Conservation (phyloP, 2,797 vertebrate species). For the Hipposideros larvatus region DNA sequence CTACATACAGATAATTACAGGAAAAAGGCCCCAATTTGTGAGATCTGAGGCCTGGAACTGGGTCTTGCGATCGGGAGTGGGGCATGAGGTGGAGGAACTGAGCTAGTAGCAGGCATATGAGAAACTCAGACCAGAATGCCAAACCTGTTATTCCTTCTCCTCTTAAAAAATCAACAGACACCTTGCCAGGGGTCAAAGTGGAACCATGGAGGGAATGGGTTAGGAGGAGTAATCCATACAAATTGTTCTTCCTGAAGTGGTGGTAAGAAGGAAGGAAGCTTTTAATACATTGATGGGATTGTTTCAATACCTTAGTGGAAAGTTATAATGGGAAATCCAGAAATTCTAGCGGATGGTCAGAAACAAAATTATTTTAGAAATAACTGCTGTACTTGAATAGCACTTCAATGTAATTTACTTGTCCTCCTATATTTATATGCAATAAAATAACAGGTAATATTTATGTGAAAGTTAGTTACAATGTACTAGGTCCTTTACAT, state of each 20-base stretch:
- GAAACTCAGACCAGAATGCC: neutral
- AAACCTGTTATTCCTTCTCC: neutral
- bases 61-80: neutral
- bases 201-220: neutral
- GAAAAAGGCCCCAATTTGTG: neutral
- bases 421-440: neutral
- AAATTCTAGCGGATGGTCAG: neutral
- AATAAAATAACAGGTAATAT: neutral
- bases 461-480: neutral
- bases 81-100: neutral
- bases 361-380: constrained; percentile 56
- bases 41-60: neutral
- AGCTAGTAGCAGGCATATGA: neutral
- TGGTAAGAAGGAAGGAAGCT: neutral
- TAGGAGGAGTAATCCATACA: neutral
- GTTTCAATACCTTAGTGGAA: neutral
- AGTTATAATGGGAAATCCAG: constrained; percentile 18
- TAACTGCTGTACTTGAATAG: neutral
- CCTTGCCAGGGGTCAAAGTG: neutral
- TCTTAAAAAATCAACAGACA: neutral
- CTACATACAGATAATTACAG: neutral
- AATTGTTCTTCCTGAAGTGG: neutral
- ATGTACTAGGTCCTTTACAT: neutral
- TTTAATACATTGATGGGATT: neutral
- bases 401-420: neutral